Conservation (phyloP, 1,140 invertebrate species). For the Laupala kohalensis region DNA sequence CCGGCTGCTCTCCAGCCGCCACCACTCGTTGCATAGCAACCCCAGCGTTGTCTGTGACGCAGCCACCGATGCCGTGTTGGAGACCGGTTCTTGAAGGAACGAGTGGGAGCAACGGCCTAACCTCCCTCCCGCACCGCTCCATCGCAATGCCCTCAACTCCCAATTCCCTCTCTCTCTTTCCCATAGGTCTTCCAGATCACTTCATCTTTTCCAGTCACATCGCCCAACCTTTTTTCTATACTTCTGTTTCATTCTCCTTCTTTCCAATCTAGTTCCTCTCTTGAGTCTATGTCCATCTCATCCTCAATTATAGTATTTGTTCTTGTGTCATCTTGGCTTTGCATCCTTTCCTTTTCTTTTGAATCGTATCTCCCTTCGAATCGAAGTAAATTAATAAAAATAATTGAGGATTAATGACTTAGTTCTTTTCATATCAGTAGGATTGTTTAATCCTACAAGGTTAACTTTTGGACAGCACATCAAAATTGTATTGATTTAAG, state of each 20-base stretch:
- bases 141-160: background rate
- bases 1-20: background rate
- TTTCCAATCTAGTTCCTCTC: too few relatives aligned
- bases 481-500: too few relatives aligned
- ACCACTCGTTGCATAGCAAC: background rate
- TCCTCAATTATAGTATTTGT: too few relatives aligned
- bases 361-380: too few relatives aligned
- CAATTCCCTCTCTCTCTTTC: background rate
- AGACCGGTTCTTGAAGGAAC: background rate
- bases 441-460: too few relatives aligned
- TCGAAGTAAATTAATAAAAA: too few relatives aligned
- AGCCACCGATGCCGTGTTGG: background rate
- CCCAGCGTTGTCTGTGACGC: background rate
- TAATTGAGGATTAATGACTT: too few relatives aligned
- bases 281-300: too few relatives aligned
- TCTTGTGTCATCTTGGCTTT: too few relatives aligned
- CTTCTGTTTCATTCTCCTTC: background rate
- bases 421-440: too few relatives aligned
- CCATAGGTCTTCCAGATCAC: background rate
- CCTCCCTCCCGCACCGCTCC: background rate
- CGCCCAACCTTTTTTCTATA: background rate
- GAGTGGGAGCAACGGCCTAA: constrained; percentile 10
- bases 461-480: too few relatives aligned
- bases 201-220: background rate
- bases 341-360: too few relatives aligned